Evolutionary conservation across 2,888 invertebrate species (phyloP), one percentile per base, ranked within the genome.

Genomic region (Sturmia bella): DNA sequence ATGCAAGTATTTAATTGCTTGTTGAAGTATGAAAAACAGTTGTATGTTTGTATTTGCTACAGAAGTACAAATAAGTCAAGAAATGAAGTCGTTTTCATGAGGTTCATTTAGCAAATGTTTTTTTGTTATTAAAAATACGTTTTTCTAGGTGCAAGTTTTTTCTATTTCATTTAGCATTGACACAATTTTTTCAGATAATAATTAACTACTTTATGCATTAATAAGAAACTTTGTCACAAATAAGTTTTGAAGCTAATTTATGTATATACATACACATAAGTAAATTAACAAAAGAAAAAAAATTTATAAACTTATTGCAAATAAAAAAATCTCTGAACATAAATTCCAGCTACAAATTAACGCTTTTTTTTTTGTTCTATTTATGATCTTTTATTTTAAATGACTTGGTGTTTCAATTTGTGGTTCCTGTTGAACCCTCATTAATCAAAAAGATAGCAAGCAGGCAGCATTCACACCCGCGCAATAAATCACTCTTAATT

Each of bases 121-220:
- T 37, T 11, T 56, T 39, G 3, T 32, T 54, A 37, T 68, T 32
- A 17, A 37, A 19, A 32, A 39, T 11, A 9, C 37, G 17, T 57
- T 68, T 57, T 66, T 57, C 32, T 54, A 52, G n/a, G 5, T 15
- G 54, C 15, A 59, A 21, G 43, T 61, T 76, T 68, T 57, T 21
- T 70, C 21, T n/a, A 24, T 37, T 39, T 69, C 15, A 21, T 77
- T 82, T 82, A 82, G 75, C 82, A 82, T 82, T 82, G 82, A 82
- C 82, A 82, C 74, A 82, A 82, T 78, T 82, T 78, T 59, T 43
- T 52, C 52, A 79, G 52, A 66, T 66, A 59, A 39, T 52, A 79
- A 73, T 72, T 57, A 73, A 72, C 21, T 64, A 56, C 56, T 9
- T 54, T 45, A 17, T 11, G 13, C 5, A 57, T 37, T 45, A 15